These are phyloP conservation scores for Protodeltote pygarga DNA, from an alignment of 2,888 invertebrate genomes.

Conservation along the genomic window DNA sequence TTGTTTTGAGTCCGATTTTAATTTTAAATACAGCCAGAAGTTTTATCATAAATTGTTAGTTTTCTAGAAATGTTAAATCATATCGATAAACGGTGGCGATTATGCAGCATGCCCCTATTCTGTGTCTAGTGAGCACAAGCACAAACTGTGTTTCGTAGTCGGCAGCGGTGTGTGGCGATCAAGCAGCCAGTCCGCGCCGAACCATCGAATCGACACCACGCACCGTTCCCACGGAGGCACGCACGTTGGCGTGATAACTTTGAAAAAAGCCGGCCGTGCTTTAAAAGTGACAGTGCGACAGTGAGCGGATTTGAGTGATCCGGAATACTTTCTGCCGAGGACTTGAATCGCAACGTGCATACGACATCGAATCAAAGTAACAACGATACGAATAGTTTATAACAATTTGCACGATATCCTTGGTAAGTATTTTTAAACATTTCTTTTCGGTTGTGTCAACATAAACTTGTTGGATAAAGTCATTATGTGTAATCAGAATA, in stretches of 20 bases:
- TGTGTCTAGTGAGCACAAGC: constrained; percentile 60
- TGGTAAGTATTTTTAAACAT: constrained; percentile 62
- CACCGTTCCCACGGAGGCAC: constrained; percentile 58
- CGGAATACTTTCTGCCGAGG: constrained; percentile 60
- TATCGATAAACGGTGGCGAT: constrained; percentile 22
- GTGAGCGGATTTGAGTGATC: constrained; percentile 75
- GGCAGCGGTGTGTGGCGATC: constrained; percentile 48
- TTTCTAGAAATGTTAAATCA: constrained; percentile 2
- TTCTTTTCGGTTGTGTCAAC: constrained; percentile 31
- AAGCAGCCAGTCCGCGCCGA: constrained; percentile 72
- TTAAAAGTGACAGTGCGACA: constrained; percentile 80
- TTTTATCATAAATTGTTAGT: not conserved
- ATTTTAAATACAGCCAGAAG: too few species aligned
- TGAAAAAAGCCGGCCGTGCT: constrained; percentile 72
- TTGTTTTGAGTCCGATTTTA: too few species aligned
- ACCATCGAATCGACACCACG: constrained; percentile 71
- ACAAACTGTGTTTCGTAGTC: constrained; percentile 58
- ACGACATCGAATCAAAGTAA: constrained; percentile 64
- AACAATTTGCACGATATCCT: constrained; percentile 70
- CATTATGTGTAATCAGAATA: constrained; percentile 22
- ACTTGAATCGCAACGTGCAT: constrained; percentile 60
- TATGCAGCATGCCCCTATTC: constrained; percentile 45
- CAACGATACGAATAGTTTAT: constrained; percentile 58
- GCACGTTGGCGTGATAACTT: constrained; percentile 69
- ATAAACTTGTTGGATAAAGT: constrained; percentile 37